Evolutionary conservation across 2,888 invertebrate genomes (phyloP).

Genomic region (Netelia melanura): DNA sequence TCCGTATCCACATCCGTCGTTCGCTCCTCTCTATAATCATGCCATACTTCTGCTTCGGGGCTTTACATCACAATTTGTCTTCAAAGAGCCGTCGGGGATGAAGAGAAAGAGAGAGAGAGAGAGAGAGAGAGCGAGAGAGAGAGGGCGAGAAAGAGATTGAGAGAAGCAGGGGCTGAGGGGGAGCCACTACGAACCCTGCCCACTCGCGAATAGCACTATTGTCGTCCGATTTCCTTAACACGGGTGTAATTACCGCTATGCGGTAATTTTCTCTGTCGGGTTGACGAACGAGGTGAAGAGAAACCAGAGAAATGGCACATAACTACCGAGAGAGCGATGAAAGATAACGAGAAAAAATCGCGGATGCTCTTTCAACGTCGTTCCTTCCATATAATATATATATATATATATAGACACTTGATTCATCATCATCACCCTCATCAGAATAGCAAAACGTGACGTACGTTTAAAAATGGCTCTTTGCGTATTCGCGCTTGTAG

Average conservation of each 20-base stretch:
- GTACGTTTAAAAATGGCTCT: slow-evolving; percentile 14
- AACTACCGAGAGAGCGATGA: slow-evolving; percentile 4
- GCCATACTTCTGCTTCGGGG: slow-evolving; percentile 74
- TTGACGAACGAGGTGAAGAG: slow-evolving; percentile 50
- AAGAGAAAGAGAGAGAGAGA: slow-evolving; percentile 29
- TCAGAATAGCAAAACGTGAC: slow-evolving; percentile 14
- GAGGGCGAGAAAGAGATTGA: slow-evolving; percentile 14
- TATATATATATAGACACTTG: slow-evolving; percentile 10
- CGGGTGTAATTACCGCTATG: slow-evolving; percentile 68
- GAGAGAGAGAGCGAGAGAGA: slow-evolving; percentile 46
- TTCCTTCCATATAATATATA: slow-evolving; percentile 21
- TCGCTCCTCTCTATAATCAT: slow-evolving; percentile 74
- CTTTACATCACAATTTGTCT: slow-evolving; percentile 73
- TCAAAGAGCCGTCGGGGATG: slow-evolving; percentile 62
- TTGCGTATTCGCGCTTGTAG: not conserved
- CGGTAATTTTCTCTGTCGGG: slow-evolving; percentile 63
- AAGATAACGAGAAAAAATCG: slow-evolving; percentile 59
- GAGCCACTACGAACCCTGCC: slow-evolving; percentile 44
- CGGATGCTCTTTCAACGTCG: slow-evolving; percentile 62
- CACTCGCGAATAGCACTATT: slow-evolving; percentile 45
- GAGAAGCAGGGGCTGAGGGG: not conserved
- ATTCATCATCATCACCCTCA: slow-evolving; percentile 42
- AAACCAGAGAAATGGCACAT: not conserved
- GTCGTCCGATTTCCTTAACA: slow-evolving; percentile 66
- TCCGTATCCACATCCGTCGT: slow-evolving; percentile 58